Evolutionary conservation across 2,888 invertebrate species (phyloP).

Genomic region (Eupithecia insigniata): DNA sequence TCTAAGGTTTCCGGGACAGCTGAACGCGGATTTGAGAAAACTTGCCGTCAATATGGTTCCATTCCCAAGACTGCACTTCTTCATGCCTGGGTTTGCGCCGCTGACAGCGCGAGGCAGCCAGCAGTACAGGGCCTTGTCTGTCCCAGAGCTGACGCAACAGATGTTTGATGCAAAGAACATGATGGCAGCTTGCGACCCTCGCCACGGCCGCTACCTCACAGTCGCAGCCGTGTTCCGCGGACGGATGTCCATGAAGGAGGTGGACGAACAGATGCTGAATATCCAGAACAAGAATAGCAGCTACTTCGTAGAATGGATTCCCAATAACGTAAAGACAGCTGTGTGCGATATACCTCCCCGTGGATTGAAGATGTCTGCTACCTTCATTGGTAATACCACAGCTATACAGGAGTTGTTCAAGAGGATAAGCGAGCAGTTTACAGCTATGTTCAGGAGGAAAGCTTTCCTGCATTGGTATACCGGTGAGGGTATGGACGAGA

Average conservation of each 20-base stretch:
- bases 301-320: slow-evolving; percentile 93
- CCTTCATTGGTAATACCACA: slow-evolving; percentile 94
- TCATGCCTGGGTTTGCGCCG: slow-evolving; percentile 86
- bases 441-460: slow-evolving; percentile 96
- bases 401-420: slow-evolving; percentile 95
- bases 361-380: slow-evolving; percentile 92
- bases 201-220: slow-evolving; percentile 94
- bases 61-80: slow-evolving; percentile 88
- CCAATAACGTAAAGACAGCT: slow-evolving; percentile 91
- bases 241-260: slow-evolving; percentile 97
- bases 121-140: slow-evolving; percentile 93
- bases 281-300: slow-evolving; percentile 90
- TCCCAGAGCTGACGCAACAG: slow-evolving; percentile 94
- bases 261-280: slow-evolving; percentile 91
- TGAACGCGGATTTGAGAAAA: slow-evolving; percentile 89
- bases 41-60: slow-evolving; percentile 85
- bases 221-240: slow-evolving; percentile 95
- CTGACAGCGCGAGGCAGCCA: slow-evolving; percentile 92
- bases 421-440: slow-evolving; percentile 92
- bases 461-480: slow-evolving; percentile 99
- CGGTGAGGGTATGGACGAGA: slow-evolving; percentile 97
- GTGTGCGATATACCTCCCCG: slow-evolving; percentile 91
- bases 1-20: slow-evolving; percentile 72
- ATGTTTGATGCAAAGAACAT: slow-evolving; percentile 98
- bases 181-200: slow-evolving; percentile 97